Conservation (phyloP, 2,888 invertebrate species). For the Chrysomela aeneicollis region DNA sequence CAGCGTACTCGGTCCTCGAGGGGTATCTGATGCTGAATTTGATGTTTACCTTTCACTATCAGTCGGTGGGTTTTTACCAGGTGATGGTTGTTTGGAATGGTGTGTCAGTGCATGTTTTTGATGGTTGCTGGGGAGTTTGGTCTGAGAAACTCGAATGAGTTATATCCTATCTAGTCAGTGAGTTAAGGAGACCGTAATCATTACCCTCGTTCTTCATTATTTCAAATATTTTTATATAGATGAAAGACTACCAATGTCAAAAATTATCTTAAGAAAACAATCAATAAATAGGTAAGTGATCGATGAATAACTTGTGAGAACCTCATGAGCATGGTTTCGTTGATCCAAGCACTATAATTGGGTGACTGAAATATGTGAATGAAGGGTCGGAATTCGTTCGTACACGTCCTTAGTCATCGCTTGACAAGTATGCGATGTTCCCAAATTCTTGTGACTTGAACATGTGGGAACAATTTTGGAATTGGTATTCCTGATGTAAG, state of each 20-base stretch:
- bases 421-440: not conserved
- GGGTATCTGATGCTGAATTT: constrained; percentile 35
- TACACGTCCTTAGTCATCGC: not conserved
- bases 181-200: too few relatives aligned
- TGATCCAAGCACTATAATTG: constrained; percentile 3
- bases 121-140: constrained; percentile 8
- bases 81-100: not conserved
- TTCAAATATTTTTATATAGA: too few relatives aligned
- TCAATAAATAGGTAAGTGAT: too few relatives aligned
- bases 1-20: constrained; percentile 9
- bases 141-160: too few relatives aligned
- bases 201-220: too few relatives aligned
- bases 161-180: too few relatives aligned
- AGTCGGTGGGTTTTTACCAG: constrained; percentile 23
- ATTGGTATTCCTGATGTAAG: not conserved
- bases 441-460: not conserved
- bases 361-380: constrained; percentile 1
- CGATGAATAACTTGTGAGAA: too few relatives aligned
- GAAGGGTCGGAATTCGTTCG: not conserved
- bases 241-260: too few relatives aligned
- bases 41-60: constrained; percentile 37
- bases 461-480: not conserved
- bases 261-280: too few relatives aligned
- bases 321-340: not conserved
- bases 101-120: constrained; percentile 26